Evolutionary conservation across 2,888 invertebrate species (phyloP).

Genomic region (Pristionchus mayeri): DNA sequence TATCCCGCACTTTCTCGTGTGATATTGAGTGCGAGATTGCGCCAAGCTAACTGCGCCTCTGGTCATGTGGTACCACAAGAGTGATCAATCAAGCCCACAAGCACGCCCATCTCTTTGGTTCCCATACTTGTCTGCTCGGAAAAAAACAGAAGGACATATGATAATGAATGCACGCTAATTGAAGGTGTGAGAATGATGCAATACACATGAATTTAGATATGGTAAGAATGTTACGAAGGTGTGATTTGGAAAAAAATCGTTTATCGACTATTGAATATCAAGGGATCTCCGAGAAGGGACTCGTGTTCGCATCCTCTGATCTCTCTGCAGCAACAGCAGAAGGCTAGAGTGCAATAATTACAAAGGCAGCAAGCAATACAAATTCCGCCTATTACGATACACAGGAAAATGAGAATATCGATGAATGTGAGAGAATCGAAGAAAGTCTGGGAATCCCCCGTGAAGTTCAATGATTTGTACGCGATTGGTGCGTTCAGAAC

Average conservation of each 20-base stretch:
- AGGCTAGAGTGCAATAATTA: not conserved
- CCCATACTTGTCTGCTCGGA: too few relatives aligned
- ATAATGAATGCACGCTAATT: not conserved
- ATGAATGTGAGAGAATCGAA: conserved; percentile 19
- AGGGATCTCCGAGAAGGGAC: not conserved
- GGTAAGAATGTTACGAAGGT: too few relatives aligned
- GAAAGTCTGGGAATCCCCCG: not conserved
- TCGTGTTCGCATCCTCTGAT: not conserved
- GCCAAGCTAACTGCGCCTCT: too few relatives aligned
- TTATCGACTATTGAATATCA: too few relatives aligned
- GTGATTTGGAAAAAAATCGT: not conserved
- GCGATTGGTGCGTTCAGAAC: not conserved
- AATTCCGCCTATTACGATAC: not conserved
- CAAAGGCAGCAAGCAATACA: not conserved
- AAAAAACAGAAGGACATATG: too few relatives aligned
- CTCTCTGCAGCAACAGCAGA: not conserved
- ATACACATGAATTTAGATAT: too few relatives aligned
- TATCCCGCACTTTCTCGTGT: too few relatives aligned
- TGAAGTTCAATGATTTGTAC: conserved; percentile 16
- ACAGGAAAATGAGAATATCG: not conserved
- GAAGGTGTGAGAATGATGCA: not conserved
- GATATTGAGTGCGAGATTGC: too few relatives aligned
- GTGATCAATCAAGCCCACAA: too few relatives aligned
- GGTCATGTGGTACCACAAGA: too few relatives aligned
- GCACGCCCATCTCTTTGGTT: too few relatives aligned